phyloP scores from a whole-genome alignment of 2,797 vertebrate species.

The Oryzias dopingdopingensis region DNA sequence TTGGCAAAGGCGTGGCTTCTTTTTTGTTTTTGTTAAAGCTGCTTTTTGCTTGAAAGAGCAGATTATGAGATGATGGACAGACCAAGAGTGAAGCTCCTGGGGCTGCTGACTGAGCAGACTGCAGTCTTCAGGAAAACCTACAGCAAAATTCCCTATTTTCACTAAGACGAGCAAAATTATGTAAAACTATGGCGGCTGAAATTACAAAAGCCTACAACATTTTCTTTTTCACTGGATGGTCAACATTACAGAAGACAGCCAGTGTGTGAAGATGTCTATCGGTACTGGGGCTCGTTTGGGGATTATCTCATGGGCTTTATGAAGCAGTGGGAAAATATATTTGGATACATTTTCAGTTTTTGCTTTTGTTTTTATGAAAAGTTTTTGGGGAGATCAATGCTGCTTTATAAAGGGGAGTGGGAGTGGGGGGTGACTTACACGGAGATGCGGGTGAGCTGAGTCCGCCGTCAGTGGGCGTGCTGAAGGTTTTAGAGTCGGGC shows the following conservation, averaged over 20 bases:
- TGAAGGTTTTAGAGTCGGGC: conserved; percentile 90
- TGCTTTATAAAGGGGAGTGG: conserved; percentile 70
- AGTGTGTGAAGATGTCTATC: conserved; percentile 11
- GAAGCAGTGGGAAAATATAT: conserved; percentile 4
- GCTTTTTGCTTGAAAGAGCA: conserved; percentile 36
- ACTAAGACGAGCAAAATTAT: not conserved
- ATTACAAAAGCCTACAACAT: conserved; percentile 30
- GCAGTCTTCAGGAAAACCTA: conserved; percentile 36
- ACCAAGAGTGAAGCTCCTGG: conserved; percentile 45
- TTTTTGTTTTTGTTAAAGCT: conserved; percentile 31
- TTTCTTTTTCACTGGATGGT: conserved; percentile 3
- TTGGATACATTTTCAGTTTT: conserved; percentile 25
- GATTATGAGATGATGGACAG: conserved; percentile 38
- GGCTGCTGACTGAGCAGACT: conserved; percentile 62
- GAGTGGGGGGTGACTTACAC: conserved; percentile 86
- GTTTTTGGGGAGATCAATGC: conserved; percentile 58
- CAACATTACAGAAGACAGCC: conserved; percentile 6
- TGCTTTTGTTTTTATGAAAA: conserved; percentile 40
- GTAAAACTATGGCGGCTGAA: conserved; percentile 22
- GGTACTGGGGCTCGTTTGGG: conserved; percentile 26
- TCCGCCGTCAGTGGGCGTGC: conserved; percentile 86
- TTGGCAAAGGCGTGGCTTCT: conserved; percentile 73
- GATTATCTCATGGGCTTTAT: conserved; percentile 30
- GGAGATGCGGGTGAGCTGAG: conserved; percentile 90
- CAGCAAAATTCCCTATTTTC: conserved; percentile 16